Evolutionary conservation across 2,113 vertebrate genomes (phyloP).

Genomic region (Seriola dumerili): DNA sequence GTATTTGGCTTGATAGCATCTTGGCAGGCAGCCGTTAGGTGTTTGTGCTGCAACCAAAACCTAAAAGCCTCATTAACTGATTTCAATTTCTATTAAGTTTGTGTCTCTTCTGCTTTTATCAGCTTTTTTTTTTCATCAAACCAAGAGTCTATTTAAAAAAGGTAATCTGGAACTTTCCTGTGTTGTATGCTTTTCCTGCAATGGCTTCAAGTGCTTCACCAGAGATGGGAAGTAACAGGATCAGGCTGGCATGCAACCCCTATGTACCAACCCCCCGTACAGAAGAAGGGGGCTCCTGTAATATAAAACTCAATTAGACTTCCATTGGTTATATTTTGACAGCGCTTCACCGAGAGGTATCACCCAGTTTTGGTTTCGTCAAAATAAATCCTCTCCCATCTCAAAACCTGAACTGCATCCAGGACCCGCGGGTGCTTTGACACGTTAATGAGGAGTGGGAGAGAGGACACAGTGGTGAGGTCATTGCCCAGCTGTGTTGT

Average conservation of each 20-base stretch:
- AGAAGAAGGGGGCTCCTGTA: conserved; percentile 39
- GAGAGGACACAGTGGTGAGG: conserved; percentile 8
- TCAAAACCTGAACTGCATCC: conserved; percentile 14
- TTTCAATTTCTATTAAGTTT: neutral
- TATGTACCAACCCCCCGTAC: neutral
- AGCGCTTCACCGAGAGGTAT: conserved; percentile 2
- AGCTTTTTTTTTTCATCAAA: neutral
- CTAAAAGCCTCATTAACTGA: neutral
- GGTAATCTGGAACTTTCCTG: neutral
- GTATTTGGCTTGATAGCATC: conserved; percentile 17
- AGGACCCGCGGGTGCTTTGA: neutral
- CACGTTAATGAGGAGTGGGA: neutral
- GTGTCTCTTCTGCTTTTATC: neutral
- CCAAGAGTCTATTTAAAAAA: conserved; percentile 26
- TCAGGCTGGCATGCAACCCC: conserved; percentile 48
- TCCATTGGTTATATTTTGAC: conserved; percentile 18
- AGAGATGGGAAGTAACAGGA: conserved; percentile 68
- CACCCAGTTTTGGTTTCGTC: neutral
- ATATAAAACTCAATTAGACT: conserved; percentile 39
- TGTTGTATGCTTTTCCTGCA: conserved; percentile 37
- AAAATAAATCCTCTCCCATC: conserved; percentile 17
- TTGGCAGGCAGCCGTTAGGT: conserved; percentile 10
- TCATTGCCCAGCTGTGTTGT: conserved; percentile 16
- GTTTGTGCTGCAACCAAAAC: conserved; percentile 15
- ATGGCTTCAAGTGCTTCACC: conserved; percentile 55